phyloP scores from a whole-genome alignment of 2,888 invertebrate species.

The Chrysolina oricalcia region DNA sequence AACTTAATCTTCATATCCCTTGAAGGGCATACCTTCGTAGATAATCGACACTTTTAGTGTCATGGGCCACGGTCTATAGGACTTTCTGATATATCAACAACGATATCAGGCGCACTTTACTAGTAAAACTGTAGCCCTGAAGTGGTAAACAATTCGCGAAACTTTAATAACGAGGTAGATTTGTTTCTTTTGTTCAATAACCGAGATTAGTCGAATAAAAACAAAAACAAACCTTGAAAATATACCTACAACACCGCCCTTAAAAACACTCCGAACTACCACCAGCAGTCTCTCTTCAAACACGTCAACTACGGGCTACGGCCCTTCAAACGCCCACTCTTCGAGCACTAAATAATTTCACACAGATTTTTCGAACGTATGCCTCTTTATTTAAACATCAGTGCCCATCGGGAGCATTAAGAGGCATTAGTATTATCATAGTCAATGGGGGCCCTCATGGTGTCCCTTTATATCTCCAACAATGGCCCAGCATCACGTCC shows the following conservation, averaged over 20 bases:
- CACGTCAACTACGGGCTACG: neutral
- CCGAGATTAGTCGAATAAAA: too few relatives aligned
- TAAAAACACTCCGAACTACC: neutral
- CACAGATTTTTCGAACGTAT: slow-evolving; percentile 43
- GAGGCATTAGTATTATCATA: slow-evolving; percentile 50
- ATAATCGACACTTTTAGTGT: too few relatives aligned
- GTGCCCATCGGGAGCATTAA: slow-evolving; percentile 45
- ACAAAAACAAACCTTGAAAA: too few relatives aligned
- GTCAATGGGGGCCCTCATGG: slow-evolving; percentile 47
- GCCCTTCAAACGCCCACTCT: slow-evolving; percentile 11
- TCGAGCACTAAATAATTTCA: slow-evolving; percentile 33
- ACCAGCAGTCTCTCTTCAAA: neutral
- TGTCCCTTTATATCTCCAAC: slow-evolving; percentile 41
- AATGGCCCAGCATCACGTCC: slow-evolving; percentile 51
- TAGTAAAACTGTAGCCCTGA: too few relatives aligned
- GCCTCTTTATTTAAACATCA: slow-evolving; percentile 46
- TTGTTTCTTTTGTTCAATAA: too few relatives aligned
- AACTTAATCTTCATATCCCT: too few relatives aligned
- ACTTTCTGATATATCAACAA: too few relatives aligned
- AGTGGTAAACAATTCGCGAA: too few relatives aligned
- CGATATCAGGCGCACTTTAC: too few relatives aligned
- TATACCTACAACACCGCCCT: neutral
- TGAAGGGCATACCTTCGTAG: too few relatives aligned
- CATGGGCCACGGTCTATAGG: too few relatives aligned
- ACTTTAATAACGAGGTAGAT: too few relatives aligned